A percentile compares a stretch with the other conserved stretches of the same genome.
phyloP scores from a whole-genome alignment of 2,113 vertebrate species.

The Plotosus lineatus region DNA sequence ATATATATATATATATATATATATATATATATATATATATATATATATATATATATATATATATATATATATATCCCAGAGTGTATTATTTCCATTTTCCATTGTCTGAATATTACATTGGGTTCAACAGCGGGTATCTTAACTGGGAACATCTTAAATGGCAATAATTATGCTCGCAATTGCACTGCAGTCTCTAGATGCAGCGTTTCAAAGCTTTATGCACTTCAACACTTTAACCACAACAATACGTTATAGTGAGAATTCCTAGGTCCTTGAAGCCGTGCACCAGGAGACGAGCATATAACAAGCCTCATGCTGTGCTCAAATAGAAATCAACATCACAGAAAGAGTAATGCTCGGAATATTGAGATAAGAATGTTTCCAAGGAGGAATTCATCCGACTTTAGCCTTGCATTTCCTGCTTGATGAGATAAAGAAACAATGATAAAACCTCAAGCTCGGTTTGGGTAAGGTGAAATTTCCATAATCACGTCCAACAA shows the following conservation, averaged over 20 bases:
- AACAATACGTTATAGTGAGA: conserved; percentile 11
- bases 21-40: no score
- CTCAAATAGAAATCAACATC: conserved; percentile 23
- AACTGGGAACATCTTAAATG: conserved; percentile 52
- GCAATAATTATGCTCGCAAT: conserved; percentile 49
- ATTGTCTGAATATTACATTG: conserved; percentile 39
- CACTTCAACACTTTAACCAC: conserved; percentile 42
- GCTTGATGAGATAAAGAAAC: conserved; percentile 33
- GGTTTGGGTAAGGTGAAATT: background rate
- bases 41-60: no score
- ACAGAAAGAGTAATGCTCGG: conserved; percentile 6
- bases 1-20: no score
- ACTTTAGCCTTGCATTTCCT: conserved; percentile 27
- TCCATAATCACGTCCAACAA: background rate
- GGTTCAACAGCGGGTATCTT: conserved; percentile 44
- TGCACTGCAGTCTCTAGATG: conserved; percentile 45
- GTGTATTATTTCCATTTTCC: no score
- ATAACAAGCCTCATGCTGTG: conserved; percentile 23
- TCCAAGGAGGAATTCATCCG: conserved; percentile 22
- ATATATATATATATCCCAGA: no score
- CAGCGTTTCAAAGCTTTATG: conserved; percentile 21
- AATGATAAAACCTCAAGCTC: conserved; percentile 13
- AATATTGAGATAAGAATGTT: conserved; percentile 29
- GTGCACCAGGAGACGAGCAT: conserved; percentile 8
- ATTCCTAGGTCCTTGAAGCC: conserved; percentile 30